These are phyloP conservation scores for Syrmaticus mikado DNA, from an alignment of 2,113 vertebrate species.

Conservation along the genomic window DNA sequence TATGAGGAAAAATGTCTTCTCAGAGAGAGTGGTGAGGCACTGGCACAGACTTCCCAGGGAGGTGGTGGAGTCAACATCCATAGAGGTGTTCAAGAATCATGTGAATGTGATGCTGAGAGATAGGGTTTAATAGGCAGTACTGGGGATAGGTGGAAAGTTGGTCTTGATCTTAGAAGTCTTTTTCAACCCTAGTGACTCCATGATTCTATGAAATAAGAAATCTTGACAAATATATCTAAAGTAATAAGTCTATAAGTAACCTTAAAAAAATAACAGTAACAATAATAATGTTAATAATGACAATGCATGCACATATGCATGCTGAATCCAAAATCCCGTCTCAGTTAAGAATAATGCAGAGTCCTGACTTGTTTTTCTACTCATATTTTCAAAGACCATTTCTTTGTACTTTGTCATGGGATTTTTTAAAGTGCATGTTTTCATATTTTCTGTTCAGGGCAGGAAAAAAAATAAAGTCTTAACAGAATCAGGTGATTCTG, in stretches of 20 bases:
- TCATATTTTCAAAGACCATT: neutral
- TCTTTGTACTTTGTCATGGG: fast-evolving
- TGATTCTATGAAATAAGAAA: neutral
- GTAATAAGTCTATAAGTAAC: neutral
- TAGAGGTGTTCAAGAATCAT: no score
- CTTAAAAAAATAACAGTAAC: neutral
- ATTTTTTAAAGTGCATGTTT: neutral
- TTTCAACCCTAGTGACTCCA: no score
- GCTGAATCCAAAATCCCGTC: neutral
- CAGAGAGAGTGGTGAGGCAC: no score
- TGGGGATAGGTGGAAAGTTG: no score
- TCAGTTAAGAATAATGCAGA: neutral
- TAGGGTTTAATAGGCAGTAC: no score
- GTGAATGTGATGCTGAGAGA: no score
- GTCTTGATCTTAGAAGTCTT: no score
- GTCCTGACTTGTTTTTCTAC: neutral
- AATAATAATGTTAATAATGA: neutral
- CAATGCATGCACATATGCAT: neutral
- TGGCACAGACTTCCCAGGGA: no score
- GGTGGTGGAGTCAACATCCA: no score
- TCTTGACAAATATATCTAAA: neutral
- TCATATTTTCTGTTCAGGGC: neutral
- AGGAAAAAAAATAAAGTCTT: neutral
- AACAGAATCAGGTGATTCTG: neutral
- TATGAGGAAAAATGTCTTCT: neutral